Base-by-base conservation (phyloP, 1,140 invertebrate species). In the Leguminivora glycinivorella region DNA sequence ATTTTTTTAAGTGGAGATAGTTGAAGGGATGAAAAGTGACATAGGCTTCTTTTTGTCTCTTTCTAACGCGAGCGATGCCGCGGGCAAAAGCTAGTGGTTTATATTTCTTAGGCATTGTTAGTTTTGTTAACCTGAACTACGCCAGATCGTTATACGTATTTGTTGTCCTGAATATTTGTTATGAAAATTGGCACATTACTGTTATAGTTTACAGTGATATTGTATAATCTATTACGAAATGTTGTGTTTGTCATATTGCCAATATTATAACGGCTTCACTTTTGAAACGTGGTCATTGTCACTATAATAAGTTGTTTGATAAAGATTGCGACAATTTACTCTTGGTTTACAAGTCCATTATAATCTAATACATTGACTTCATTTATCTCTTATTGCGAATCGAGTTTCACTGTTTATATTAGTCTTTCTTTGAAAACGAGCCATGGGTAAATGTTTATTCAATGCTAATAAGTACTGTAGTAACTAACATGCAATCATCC, bases 201-300 rank as follows among this genome's bases (percentile, higher is more conserved):
- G 26, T 31, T 12, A 34, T 25, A 29, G 12, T 63, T 31, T 12
- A 34, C 56, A 29, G 12, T 63, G 6, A 31, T 26, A 63, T 63
- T 63, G 58, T 63, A 34, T 63, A 63, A 31, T 14, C 26, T 31
- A 63, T 63, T 63, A 19, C 26, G 58, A 63, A 63, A 63, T 31
- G 14, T 17, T 63, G 25, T 29, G 58, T 63, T 63, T 63, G 58
- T 63, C 14, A 31, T 63, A 25, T 63, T 63, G 58, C 29, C 31
- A 34, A 63, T 17, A 63, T 63, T 31, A 63, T 31, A 63, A 63
- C 58, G 19, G 26, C 9, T 29, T 63, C 19, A 52, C 7, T 52
- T 29, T 31, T n/a, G 29, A 63, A 29, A 63, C 29, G 58, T 63
- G 29, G n/a, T 29, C 58, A 63, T 63, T 63, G 58, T 63, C 25